These are phyloP conservation scores for Eristalis pertinax DNA, from an alignment of 2,888 invertebrate species.

Conservation along the genomic window DNA sequence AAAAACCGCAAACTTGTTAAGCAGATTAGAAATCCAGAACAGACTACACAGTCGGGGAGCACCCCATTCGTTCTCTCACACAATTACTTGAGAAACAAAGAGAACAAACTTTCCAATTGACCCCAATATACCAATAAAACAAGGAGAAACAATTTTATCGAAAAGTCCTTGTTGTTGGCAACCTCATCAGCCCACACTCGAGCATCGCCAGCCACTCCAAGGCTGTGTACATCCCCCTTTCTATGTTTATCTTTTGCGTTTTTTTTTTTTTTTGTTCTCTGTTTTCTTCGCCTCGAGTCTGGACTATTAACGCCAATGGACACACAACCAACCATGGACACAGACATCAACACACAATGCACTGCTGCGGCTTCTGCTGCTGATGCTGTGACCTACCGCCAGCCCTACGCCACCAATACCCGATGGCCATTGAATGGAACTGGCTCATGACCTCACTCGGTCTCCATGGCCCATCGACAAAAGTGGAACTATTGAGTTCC, in stretches of 20 bases:
- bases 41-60: not conserved
- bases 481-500: constrained; percentile 42
- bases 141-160: constrained; percentile 64
- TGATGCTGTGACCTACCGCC: constrained; percentile 53
- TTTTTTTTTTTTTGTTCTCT: not conserved
- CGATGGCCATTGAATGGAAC: constrained; percentile 23
- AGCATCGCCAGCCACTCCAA: constrained; percentile 1
- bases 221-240: not conserved
- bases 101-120: constrained; percentile 70
- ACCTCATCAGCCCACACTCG: not conserved
- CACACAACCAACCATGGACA: constrained; percentile 14
- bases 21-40: constrained; percentile 68
- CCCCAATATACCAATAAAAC: constrained; percentile 45
- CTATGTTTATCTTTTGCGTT: not conserved
- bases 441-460: constrained; percentile 44
- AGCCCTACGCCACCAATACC: constrained; percentile 22
- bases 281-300: constrained; percentile 44
- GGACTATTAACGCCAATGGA: constrained; percentile 61
- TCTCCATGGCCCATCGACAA: constrained; percentile 13
- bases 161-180: constrained; percentile 56
- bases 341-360: constrained; percentile 28
- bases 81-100: constrained; percentile 67
- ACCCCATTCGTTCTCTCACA: not conserved
- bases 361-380: constrained; percentile 36
- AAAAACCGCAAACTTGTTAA: constrained; percentile 66